Base-by-base conservation (phyloP, 2,888 invertebrate genomes). In the Hipparchia semele region DNA sequence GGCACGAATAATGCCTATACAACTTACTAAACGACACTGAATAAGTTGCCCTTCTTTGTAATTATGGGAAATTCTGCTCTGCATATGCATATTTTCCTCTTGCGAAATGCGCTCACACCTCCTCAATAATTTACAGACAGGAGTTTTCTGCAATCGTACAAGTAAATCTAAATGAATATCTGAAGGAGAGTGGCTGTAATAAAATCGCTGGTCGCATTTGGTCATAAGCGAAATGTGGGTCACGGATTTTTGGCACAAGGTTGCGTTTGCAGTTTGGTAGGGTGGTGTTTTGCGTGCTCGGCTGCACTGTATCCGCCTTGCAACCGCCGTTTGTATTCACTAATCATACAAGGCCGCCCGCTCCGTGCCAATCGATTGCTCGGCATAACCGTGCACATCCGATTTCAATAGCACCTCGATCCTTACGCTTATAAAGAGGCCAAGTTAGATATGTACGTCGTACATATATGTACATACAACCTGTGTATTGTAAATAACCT, bases 171-270 rank as follows among this genome's bases (percentile, higher is more conserved):
- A 76, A 76, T 75, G 74, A 76, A 60, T 61, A 68, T 68, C 64
- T 72, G 66, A 70, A 72, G 72, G 70, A 85, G 82, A 86, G 83
- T 82, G 80, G 77, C 79, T 77, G 82, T 80, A 85, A 85, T 90
- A 90, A 91, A 90, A 90, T 88, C 87, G 84, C 78, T 87, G 83
- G 82, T 84, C 91, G 89, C 90, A 90, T 90, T 92, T 90, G 89
- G 87, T 85, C 85, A 86, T 85, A 82, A 72, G 78, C 83, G 83
- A 81, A 90, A 93, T 91, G 91, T 93, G 86, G 92, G 93, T 92
- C 92, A 91, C 82, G 87, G 88, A 89, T 86, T 92, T 91, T 91
- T 87, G 89, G 92, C 86, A 89, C 93, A 93, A 94, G 93, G 93
- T 91, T 91, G 87, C 78, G 75, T 80, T 86, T 89, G 90, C 89